Percentiles rank a stretch among this genome's conserved stretches.
Conservation (phyloP, 2,888 invertebrate genomes). For the Doris montereyensis region DNA sequence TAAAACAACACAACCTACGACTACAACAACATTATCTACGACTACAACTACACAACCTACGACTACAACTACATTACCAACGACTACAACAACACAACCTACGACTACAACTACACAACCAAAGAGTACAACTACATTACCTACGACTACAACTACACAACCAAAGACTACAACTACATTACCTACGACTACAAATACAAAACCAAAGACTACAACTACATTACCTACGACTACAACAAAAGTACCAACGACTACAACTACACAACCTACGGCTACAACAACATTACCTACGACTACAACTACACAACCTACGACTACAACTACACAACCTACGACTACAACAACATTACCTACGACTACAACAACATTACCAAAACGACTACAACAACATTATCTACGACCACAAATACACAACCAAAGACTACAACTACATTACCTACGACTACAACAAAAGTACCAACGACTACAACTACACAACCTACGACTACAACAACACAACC, state of each 20-base stretch:
- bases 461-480: neutral
- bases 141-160: neutral
- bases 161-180: neutral
- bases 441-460: neutral
- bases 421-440: neutral
- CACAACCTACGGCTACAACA: neutral
- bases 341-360: neutral
- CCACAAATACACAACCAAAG: neutral
- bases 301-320: neutral
- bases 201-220: neutral
- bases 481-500: neutral
- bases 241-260: neutral
- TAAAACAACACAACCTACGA: neutral
- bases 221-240: neutral
- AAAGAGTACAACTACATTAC: neutral
- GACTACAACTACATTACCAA: neutral
- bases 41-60: neutral
- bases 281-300: neutral
- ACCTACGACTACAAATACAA: neutral
- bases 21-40: neutral
- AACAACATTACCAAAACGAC: neutral
- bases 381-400: neutral
- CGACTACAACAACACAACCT: neutral
- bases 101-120: neutral
- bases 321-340: slow-evolving; percentile 4